Base-by-base conservation (phyloP, 2,113 vertebrate species). In the Halcyon senegalensis region DNA sequence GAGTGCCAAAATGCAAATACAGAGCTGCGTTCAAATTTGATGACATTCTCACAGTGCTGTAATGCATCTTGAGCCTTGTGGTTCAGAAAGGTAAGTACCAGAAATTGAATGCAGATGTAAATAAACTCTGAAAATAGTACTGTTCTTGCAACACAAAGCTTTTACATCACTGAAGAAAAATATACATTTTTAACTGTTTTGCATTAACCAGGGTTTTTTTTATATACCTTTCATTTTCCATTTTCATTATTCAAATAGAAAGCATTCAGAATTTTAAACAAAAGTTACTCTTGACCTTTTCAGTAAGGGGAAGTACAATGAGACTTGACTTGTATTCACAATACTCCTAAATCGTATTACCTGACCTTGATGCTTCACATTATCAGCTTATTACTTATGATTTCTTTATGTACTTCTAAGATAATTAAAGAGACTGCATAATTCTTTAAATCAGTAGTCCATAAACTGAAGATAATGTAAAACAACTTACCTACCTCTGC, bases 101-200 rank as follows among this genome's bases (percentile, higher is more conserved):
- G 46, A 89, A 96, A 93, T 44, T 82, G 60, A 89, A 84, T n/a
- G 63, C 76, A 90, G 83, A 89, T 82, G 80, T 84, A 95, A 82
- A 74, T 70, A 91, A 79, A 84, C 51, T 83, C 51, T n/a, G 74
- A 85, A 91, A 96, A 94, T 23, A 67, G 37, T 53, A 77, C 37
- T 87, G 58, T 62, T 82, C 50, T 82, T 62, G 35, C 41, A 84
- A 93, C 37, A 84, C 21, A 86, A 81, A 37, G 19, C 58, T 78
- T 87, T 78, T 8, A 77, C 58, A 70, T 35, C n/a, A 55, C 37
- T 77, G 28, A 75, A 92, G 44, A 19, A 94, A 96, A 96, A 51
- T 17, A 63, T 14, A 44, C 7, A 14, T 46, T 85, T 69, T 62
- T 23, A 78, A 81, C 44, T 60, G 60, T 2, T 90, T 89, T 48